Evolutionary conservation across 2,888 invertebrate species (phyloP).

Genomic region (Andrena marginata): DNA sequence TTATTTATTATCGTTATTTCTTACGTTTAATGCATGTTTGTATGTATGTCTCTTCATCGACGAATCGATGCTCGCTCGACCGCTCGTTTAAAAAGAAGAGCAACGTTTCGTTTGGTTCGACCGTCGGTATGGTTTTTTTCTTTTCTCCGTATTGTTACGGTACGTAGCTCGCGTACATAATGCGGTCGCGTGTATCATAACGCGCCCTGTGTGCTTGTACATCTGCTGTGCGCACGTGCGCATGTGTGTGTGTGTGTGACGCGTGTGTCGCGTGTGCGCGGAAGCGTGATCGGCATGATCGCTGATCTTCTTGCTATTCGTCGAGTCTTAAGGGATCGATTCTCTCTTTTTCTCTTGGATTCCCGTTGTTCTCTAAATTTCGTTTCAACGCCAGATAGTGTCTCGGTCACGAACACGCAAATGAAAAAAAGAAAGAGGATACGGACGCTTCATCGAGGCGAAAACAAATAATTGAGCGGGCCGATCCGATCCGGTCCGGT

Average conservation of each 20-base stretch:
- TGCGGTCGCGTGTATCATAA: not conserved
- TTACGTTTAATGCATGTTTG: slow-evolving; percentile 74
- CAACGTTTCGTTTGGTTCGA: not conserved
- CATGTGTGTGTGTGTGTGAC: not conserved
- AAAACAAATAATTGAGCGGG: slow-evolving; percentile 14
- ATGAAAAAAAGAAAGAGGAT: not conserved
- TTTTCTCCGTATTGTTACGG: too few species aligned
- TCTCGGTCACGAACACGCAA: not conserved
- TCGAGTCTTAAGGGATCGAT: too few species aligned
- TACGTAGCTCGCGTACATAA: not conserved
- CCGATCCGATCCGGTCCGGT: not conserved
- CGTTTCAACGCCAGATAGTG: not conserved
- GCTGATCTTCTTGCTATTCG: too few species aligned
- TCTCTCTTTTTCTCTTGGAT: too few species aligned
- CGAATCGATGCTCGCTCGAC: slow-evolving; percentile 66
- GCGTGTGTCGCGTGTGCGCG: not conserved
- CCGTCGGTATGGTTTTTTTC: not conserved
- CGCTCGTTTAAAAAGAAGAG: slow-evolving; percentile 39
- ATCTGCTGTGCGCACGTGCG: not conserved
- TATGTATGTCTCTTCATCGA: slow-evolving; percentile 65
- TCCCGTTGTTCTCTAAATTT: too few species aligned
- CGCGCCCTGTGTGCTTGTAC: slow-evolving; percentile 1
- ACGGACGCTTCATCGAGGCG: slow-evolving; percentile 1
- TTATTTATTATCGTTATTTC: slow-evolving; percentile 75
- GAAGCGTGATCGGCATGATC: too few species aligned